A percentile compares a stretch with the other conserved stretches of the same genome.
phyloP scores from a whole-genome alignment of 2,113 vertebrate species.

The Shinisaurus crocodilurus region DNA sequence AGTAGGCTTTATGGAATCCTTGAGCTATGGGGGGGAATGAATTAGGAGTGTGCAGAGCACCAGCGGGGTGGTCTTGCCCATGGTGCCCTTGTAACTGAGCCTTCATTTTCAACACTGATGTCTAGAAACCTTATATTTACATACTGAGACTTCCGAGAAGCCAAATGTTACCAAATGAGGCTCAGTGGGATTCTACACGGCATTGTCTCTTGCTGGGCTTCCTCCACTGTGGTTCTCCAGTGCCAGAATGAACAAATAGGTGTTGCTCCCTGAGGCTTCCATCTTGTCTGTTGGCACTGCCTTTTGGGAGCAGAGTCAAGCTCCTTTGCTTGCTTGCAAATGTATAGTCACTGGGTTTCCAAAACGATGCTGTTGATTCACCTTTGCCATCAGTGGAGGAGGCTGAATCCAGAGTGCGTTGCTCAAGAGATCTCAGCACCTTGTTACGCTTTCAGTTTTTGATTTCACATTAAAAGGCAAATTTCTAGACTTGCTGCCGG shows the following conservation, averaged over 20 bases:
- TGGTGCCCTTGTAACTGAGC: too few species aligned
- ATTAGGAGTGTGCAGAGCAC: background rate
- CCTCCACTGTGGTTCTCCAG: background rate
- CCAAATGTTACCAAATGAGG: background rate
- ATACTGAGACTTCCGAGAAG: background rate
- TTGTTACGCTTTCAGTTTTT: background rate
- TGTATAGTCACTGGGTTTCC: background rate
- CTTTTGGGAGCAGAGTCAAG: too few species aligned
- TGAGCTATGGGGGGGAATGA: background rate
- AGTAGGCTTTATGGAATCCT: background rate
- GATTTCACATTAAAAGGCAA: background rate
- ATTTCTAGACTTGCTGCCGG: background rate
- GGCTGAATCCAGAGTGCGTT: background rate
- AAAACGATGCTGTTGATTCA: background rate
- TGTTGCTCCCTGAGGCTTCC: background rate
- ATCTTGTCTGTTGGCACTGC: background rate
- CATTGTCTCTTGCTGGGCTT: background rate
- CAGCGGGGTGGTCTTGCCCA: background rate
- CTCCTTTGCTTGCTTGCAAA: background rate
- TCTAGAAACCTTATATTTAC: background rate
- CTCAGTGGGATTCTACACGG: background rate
- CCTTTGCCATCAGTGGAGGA: background rate
- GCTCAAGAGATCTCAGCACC: background rate
- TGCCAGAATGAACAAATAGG: background rate
- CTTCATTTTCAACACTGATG: background rate